Conservation (phyloP, 2,888 invertebrate species). For the Acronicta aceris region DNA sequence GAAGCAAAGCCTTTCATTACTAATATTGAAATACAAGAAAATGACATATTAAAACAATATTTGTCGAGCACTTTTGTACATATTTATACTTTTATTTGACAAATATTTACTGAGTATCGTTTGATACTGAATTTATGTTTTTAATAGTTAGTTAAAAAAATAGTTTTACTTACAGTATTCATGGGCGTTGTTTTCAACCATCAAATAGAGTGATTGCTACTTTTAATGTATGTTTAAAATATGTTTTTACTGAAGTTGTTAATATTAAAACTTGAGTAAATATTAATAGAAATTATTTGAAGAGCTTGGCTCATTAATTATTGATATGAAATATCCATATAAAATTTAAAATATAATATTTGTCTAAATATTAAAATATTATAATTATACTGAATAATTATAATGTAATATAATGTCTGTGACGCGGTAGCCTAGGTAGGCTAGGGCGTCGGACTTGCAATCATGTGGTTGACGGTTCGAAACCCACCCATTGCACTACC, state of each 20-base stretch:
- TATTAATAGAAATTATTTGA: not conserved
- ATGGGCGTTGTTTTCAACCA: slow-evolving; percentile 28
- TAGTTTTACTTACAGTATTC: not conserved
- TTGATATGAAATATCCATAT: no score
- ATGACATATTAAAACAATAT: not conserved
- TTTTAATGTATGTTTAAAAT: slow-evolving; percentile 36
- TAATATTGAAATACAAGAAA: not conserved
- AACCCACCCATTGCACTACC: no score
- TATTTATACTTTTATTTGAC: not conserved
- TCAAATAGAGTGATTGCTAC: slow-evolving; percentile 41
- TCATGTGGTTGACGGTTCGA: no score
- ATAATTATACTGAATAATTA: no score
- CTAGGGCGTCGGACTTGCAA: no score
- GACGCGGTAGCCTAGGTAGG: no score
- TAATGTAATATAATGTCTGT: no score
- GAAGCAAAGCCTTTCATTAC: not conserved
- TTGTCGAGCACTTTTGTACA: not conserved
- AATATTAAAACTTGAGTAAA: slow-evolving; percentile 17
- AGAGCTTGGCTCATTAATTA: not conserved
- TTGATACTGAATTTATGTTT: not conserved
- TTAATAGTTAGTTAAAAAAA: no score
- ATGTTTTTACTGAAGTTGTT: slow-evolving; percentile 29
- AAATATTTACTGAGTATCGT: not conserved
- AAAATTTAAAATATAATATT: no score
- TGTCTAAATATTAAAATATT: no score